Evolutionary conservation across 2,888 invertebrate species (phyloP), one percentile per base, ranked within the genome.

Genomic region (Autographa pulchrina): DNA sequence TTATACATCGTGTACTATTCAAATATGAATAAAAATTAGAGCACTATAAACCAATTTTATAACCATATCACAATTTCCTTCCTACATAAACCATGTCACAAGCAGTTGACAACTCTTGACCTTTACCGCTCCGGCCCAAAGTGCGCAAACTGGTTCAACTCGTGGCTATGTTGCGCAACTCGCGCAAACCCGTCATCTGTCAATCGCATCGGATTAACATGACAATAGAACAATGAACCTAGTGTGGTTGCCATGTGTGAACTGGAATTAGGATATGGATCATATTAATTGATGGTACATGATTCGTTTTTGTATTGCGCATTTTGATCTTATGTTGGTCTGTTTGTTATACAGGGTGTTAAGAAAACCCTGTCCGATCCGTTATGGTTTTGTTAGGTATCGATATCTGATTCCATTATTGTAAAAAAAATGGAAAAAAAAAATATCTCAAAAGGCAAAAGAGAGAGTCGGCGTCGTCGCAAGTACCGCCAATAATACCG

Each of bases 151-250:
- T 85, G 87, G 84, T 83, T 83, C 85, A 83, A 75, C 81, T 77
- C 78, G 77, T 70, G 87, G 72, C 11, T 77, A 66, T 84, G 86
- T 89, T 82, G 81, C 86, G 85, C 84, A 86, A 84, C 68, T 91
- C 91, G 90, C 90, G 89, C 90, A 92, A 93, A 81, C 77, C 78
- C 83, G 89, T 90, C 90, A 91, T 90, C 92, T 92, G 93, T 92
- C 94, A 93, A 92, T 93, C 90, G 75, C 74, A 72, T 72, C 66
- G 88, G 85, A 94, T 94, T 93, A 93, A 85, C 93, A 94, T 93
- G 84, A 94, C 94, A 94, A 94, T 93, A 82, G 90, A 85, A 92
- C 92, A 93, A 92, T 92, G 81, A 80, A 86, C 83, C 87, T 83
- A 78, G 66, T 75, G 73, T 78, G 66, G 77, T 65, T 70, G 67